phyloP scores from a whole-genome alignment of 2,797 vertebrate species.

The Sternotherus odoratus region DNA sequence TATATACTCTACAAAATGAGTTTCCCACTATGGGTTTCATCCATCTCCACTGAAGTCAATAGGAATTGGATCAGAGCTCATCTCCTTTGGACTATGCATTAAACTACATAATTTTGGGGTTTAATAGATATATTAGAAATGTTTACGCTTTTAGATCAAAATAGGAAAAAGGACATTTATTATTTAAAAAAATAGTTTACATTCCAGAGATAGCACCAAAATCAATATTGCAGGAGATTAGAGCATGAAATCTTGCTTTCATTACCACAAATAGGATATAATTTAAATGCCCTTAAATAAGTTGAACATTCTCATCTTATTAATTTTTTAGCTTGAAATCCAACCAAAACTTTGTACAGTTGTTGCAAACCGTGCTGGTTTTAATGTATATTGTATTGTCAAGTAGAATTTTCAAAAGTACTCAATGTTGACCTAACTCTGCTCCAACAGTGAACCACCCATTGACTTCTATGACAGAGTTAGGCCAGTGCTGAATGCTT shows the following conservation, averaged over 20 bases:
- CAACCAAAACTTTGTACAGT: not conserved
- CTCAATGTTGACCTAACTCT: not conserved
- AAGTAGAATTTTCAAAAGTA: not conserved
- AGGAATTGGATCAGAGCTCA: not conserved
- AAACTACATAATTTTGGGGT: not conserved
- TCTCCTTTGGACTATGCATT: not conserved
- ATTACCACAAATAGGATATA: rapidly evolving
- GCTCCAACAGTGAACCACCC: not conserved
- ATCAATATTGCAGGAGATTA: not conserved
- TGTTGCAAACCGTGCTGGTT: not conserved
- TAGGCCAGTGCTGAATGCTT: not conserved
- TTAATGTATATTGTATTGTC: not conserved
- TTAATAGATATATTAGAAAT: not conserved
- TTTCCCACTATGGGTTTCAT: not conserved
- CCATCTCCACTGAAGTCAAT: not conserved
- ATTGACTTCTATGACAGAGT: not conserved
- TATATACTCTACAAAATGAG: not conserved
- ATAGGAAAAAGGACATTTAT: not conserved
- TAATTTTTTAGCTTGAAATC: not conserved
- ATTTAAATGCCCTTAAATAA: not conserved
- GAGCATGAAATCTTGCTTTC: not conserved
- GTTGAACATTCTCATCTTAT: not conserved
- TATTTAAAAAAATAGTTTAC: not conserved
- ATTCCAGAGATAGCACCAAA: not conserved
- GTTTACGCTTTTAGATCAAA: not conserved